These are phyloP conservation scores for Temnothorax rugatulus DNA, from an alignment of 2,888 invertebrate genomes.

Conservation along the genomic window DNA sequence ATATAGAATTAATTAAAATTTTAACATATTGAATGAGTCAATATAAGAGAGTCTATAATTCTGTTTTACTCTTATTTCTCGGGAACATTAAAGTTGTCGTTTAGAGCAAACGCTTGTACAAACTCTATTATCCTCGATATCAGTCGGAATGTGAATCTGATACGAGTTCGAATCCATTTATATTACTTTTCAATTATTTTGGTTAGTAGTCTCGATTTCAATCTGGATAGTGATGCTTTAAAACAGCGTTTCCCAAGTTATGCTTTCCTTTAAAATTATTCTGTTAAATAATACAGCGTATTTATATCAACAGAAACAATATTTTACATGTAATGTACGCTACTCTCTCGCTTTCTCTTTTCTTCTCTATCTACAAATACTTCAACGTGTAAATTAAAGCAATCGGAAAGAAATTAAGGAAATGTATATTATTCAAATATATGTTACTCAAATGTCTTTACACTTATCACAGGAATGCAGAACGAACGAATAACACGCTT, in stretches of 20 bases:
- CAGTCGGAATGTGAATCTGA: constrained; percentile 3
- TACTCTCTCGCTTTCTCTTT: background rate
- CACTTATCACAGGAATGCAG: constrained; percentile 45
- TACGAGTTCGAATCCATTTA: constrained; percentile 12
- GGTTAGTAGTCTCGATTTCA: constrained; percentile 6
- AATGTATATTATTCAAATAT: background rate
- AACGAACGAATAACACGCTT: background rate
- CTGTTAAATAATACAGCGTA: background rate
- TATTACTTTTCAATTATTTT: constrained; percentile 12
- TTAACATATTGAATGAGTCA: background rate
- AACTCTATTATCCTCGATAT: constrained; percentile 23
- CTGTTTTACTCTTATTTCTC: background rate
- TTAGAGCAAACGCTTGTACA: background rate
- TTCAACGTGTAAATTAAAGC: constrained; percentile 4
- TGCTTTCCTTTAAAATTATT: background rate
- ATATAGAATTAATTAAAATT: background rate
- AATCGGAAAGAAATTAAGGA: background rate
- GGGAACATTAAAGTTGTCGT: constrained; percentile 25
- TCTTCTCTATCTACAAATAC: background rate
- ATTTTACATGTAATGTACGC: constrained; percentile 3
- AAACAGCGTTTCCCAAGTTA: constrained; percentile 15
- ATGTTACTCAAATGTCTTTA: background rate
- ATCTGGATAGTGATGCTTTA: background rate
- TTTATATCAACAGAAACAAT: constrained; percentile 12
- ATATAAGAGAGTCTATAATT: background rate